Conservation (phyloP, 2,888 invertebrate genomes). For the Epinotia bilunana region DNA sequence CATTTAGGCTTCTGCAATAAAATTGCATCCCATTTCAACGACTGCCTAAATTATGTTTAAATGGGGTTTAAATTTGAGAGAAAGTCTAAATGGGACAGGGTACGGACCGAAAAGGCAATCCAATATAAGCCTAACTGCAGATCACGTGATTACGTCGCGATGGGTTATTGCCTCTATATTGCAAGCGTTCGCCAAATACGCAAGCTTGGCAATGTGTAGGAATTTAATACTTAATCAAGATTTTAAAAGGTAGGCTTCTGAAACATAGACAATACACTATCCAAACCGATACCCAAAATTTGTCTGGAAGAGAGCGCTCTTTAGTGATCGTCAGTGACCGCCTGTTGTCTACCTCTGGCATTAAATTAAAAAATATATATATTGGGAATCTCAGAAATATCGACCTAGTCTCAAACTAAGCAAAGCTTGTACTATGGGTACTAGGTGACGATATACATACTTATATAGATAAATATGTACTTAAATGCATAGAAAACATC, state of each 20-base stretch:
- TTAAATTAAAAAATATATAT: no score
- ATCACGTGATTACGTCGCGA: constrained; percentile 21
- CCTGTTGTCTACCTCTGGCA: no score
- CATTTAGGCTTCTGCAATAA: constrained; percentile 28
- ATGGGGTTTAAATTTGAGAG: constrained; percentile 33
- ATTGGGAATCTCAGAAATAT: no score
- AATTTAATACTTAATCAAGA: constrained; percentile 14
- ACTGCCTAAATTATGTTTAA: constrained; percentile 38
- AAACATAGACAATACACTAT: no score
- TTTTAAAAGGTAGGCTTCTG: not conserved
- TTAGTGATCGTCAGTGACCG: no score
- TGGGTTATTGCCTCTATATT: constrained; percentile 33
- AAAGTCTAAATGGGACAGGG: constrained; percentile 26
- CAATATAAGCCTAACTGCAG: constrained; percentile 27
- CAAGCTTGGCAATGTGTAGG: constrained; percentile 6
- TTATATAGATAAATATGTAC: no score
- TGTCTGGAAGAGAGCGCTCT: no score
- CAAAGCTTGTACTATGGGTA: no score
- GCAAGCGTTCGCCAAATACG: constrained; percentile 24
- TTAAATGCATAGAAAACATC: no score
- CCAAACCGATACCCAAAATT: no score
- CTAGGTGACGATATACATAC: no score
- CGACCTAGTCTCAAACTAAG: no score
- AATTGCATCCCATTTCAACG: constrained; percentile 27
- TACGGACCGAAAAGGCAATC: constrained; percentile 17